A percentile compares a stretch with the other conserved stretches of the same genome.
Conservation (phyloP, 2,888 invertebrate genomes). For the Empis livida region DNA sequence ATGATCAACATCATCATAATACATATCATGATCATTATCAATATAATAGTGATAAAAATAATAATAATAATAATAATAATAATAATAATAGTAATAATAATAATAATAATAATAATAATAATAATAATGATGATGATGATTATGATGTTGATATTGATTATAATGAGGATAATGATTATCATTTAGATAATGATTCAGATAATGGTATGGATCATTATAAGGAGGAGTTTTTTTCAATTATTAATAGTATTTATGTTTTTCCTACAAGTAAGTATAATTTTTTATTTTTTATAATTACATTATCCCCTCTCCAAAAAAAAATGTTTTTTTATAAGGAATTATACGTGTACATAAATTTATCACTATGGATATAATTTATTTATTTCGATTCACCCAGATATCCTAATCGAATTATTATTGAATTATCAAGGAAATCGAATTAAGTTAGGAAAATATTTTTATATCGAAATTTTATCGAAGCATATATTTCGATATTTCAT, state of each 20-base stretch:
- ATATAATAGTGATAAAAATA: conserved; percentile 4
- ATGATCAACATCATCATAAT: background rate
- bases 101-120: background rate
- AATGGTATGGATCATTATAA: conserved; percentile 13
- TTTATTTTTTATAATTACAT: no score
- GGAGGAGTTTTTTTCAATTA: conserved; percentile 25
- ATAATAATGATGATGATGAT: conserved; percentile 12
- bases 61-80: conserved; percentile 5
- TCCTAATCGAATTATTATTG: no score
- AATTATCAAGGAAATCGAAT: no score
- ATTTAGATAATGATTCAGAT: conserved; percentile 5
- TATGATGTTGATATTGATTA: conserved; percentile 7
- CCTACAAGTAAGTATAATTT: conserved; percentile 24
- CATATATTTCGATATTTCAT: no score
- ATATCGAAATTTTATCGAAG: no score
- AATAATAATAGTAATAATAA: background rate
- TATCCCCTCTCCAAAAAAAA: no score
- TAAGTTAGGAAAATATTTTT: no score
- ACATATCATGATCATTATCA: conserved; percentile 12
- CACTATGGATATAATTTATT: no score
- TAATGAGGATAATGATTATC: conserved; percentile 7
- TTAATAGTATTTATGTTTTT: conserved; percentile 31
- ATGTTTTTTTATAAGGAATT: no score
- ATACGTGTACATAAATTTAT: no score
- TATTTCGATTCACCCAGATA: no score